Evolutionary conservation across 2,888 invertebrate species (phyloP).

Genomic region (Meloe dianella): DNA sequence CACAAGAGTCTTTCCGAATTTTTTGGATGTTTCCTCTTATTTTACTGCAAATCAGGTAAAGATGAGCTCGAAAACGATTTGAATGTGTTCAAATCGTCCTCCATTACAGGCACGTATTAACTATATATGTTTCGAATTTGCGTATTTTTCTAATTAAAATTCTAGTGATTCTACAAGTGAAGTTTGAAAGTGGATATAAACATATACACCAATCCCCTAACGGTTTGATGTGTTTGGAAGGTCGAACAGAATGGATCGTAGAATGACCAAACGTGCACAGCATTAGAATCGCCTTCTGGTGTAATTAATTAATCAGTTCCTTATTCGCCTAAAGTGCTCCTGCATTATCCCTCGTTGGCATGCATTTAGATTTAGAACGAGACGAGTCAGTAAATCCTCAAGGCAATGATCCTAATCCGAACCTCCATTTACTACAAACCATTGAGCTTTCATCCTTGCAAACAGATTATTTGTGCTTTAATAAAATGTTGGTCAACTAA

Average conservation of each 20-base stretch:
- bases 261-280: constrained; percentile 33
- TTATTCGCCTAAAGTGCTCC: constrained; percentile 33
- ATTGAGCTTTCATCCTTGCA: constrained; percentile 16
- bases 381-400: constrained; percentile 25
- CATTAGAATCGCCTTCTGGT: constrained; percentile 29
- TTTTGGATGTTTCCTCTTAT: too few species aligned
- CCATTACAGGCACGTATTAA: background rate
- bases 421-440: constrained; percentile 7
- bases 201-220: background rate
- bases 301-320: constrained; percentile 35
- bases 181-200: constrained; percentile 16
- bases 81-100: background rate
- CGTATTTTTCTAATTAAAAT: constrained; percentile 10
- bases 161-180: background rate
- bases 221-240: constrained; percentile 17
- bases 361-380: constrained; percentile 30
- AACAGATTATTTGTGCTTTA: constrained; percentile 14
- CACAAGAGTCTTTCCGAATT: too few species aligned
- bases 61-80: too few species aligned
- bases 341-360: constrained; percentile 34
- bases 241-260: constrained; percentile 24
- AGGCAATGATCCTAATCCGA: constrained; percentile 28
- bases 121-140: background rate
- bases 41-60: background rate
- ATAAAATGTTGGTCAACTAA: background rate